Base-by-base conservation (phyloP, 2,113 vertebrate genomes). In the Theristicus caerulescens region DNA sequence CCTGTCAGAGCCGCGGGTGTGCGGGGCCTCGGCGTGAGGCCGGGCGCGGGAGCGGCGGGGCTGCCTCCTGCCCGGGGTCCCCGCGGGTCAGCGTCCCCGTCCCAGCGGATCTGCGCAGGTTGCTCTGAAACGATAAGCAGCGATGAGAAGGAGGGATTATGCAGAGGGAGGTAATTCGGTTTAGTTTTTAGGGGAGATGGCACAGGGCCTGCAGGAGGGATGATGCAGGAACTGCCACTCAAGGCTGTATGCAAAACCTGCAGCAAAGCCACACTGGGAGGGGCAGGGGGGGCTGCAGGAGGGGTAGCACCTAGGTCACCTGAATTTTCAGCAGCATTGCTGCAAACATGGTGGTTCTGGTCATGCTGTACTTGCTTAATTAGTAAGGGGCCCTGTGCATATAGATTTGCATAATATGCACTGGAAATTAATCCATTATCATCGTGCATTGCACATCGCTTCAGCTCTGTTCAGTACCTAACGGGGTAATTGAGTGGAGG, bases 81-180 rank as follows among this genome's bases (percentile, higher is more conserved):
- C 27, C 8, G 10, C 10, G 38, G 13, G 7, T 17, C 52, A 2
- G 64, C 5, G 3, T 7, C 52, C 36, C 78, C 3, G 18, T 5
- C 54, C 20, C 2, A 2, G 27, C 36, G 18, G 8, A 2, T 9
- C 12, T 2, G 4, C 16, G 1, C 1, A 4, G 42, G 14, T 29
- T 3, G 5, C 21, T 6, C 11, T 10, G 2, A 32, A 24, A 5
- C 6, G 22, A 14, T 4, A 3, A 38, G 22, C 29, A 0, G 52
- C 1, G 25, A 6, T 4, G 77, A 4, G 29, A 16, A 51, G 54
- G 25, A 20, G 57, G 11, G 4, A 7, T 6, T 9, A 4, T 3
- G 61, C 42, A 0, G 26, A 8, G 31, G n/a, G 15, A n/a, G 34
- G 18, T 24, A 6, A 2, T 10, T n/a, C 0, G 3, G 13, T 5